Conservation (phyloP, 2,113 vertebrate genomes). For the Dipodomys spectabilis region DNA sequence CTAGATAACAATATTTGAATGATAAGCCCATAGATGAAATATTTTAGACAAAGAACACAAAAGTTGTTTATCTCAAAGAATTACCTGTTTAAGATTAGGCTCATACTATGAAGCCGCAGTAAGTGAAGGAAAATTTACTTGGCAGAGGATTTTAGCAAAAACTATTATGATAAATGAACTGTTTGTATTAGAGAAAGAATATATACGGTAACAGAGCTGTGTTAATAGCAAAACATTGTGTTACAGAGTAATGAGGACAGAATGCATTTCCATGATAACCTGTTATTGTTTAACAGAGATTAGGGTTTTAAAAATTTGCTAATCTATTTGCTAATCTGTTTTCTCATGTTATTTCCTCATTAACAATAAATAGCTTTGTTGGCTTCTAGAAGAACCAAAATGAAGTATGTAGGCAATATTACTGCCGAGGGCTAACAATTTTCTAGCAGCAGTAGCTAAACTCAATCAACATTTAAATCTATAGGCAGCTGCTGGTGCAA, state of each 20-base stretch:
- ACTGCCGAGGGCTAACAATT: constrained; percentile 76
- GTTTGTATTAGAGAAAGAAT: constrained; percentile 1
- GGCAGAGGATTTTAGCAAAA: neutral
- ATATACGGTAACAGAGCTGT: constrained; percentile 34
- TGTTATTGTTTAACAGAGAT: constrained; percentile 59
- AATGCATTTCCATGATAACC: constrained; percentile 1
- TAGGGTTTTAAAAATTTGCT: constrained; percentile 68
- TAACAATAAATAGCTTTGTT: constrained; percentile 72
- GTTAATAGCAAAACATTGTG: constrained; percentile 23
- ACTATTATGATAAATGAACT: neutral
- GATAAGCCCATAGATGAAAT: neutral
- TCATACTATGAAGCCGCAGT: neutral
- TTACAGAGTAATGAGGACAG: neutral
- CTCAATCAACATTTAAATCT: constrained; percentile 78
- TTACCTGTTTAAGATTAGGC: constrained; percentile 42
- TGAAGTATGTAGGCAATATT: constrained; percentile 74
- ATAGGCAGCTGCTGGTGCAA: constrained; percentile 74
- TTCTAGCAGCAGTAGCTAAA: constrained; percentile 78
- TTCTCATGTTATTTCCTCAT: constrained; percentile 76
- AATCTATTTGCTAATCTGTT: constrained; percentile 73
- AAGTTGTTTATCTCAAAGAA: constrained; percentile 39
- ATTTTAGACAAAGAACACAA: neutral
- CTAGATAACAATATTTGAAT: constrained; percentile 16
- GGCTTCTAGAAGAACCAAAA: constrained; percentile 76
- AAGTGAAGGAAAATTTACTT: neutral